phyloP scores from a whole-genome alignment of 2,113 vertebrate genomes.

The Potamarius usumacintae region DNA sequence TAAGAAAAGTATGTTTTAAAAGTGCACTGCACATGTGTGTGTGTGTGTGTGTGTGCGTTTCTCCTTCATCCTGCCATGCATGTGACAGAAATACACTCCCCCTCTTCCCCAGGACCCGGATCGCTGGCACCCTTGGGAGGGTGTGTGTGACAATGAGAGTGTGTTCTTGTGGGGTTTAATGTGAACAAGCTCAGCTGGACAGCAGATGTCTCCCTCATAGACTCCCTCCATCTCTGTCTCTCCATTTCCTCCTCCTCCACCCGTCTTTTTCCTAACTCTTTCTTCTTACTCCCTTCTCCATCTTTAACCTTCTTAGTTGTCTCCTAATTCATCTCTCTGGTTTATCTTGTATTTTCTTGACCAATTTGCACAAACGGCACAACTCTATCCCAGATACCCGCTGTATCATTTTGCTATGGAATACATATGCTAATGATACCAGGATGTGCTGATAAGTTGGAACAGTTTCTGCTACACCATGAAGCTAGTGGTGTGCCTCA shows the following conservation, averaged over 20 bases:
- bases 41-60: slow-evolving; percentile 19
- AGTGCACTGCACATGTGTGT: neutral
- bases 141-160: slow-evolving; percentile 50
- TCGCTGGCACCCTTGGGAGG: slow-evolving; percentile 46
- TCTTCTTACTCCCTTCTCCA: slow-evolving; percentile 11
- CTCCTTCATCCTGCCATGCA: slow-evolving; percentile 26
- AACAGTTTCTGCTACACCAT: slow-evolving; percentile 3
- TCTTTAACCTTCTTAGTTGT: neutral
- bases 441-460: slow-evolving; percentile 22
- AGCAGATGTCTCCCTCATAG: slow-evolving; percentile 57
- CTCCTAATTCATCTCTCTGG: neutral
- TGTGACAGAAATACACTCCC: slow-evolving; percentile 45
- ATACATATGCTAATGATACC: slow-evolving; percentile 37
- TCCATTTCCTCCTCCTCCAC: slow-evolving; percentile 40
- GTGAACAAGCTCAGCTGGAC: slow-evolving; percentile 58
- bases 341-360: neutral
- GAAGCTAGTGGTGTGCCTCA: slow-evolving; percentile 22
- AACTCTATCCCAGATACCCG: neutral
- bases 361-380: neutral
- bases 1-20: slow-evolving; percentile 21
- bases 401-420: neutral
- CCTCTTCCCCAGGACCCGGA: slow-evolving; percentile 35
- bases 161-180: slow-evolving; percentile 56
- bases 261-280: slow-evolving; percentile 26
- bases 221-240: slow-evolving; percentile 51